These are phyloP conservation scores for Pocota personata DNA, from an alignment of 2,888 invertebrate genomes.

Conservation along the genomic window DNA sequence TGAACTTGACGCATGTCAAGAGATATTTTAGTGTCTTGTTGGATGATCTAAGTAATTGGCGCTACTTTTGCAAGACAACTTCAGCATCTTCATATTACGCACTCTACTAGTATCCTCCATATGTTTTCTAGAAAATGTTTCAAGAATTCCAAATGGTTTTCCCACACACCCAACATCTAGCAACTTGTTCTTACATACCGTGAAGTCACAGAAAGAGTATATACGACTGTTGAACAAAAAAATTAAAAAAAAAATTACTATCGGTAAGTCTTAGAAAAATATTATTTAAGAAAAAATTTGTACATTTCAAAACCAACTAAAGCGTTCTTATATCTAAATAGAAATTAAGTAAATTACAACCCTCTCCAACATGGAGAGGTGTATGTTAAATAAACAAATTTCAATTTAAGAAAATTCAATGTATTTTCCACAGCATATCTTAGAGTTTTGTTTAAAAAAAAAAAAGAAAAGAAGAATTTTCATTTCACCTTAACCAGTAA, in stretches of 20 bases:
- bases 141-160: no score
- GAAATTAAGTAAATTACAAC: conserved; percentile 45
- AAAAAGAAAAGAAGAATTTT: no score
- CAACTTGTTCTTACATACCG: background rate
- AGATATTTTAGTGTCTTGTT: no score
- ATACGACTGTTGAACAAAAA: conserved; percentile 12
- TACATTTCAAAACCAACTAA: conserved; percentile 67
- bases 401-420: conserved; percentile 22
- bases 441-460: conserved; percentile 28
- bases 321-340: conserved; percentile 74
- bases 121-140: no score
- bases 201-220: conserved; percentile 7
- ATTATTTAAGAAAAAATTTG: conserved; percentile 35
- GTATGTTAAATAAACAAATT: conserved; percentile 8
- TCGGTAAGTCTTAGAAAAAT: background rate
- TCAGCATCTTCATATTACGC: no score
- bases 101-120: no score
- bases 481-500: background rate
- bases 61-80: no score
- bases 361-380: conserved; percentile 1
- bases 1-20: no score
- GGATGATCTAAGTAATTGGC: no score
- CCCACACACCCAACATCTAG: background rate
- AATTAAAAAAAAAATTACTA: background rate
- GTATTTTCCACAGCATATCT: conserved; percentile 62